A percentile compares a stretch with the other conserved stretches of the same genome.
Conservation (phyloP, 2,797 vertebrate species). For the Sternotherus odoratus region DNA sequence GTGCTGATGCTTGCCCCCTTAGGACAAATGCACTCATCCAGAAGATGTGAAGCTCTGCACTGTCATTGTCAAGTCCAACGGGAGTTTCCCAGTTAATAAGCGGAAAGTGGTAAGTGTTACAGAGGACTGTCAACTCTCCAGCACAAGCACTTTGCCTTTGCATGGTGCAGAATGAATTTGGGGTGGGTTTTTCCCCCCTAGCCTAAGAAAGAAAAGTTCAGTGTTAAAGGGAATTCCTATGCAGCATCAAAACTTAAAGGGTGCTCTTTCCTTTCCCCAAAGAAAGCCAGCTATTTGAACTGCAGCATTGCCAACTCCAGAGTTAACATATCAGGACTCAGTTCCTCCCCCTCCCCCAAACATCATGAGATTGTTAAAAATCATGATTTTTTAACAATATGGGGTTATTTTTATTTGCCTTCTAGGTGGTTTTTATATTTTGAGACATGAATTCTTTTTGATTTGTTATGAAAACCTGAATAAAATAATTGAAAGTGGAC, state of each 20-base stretch:
- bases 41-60: conserved; percentile 98
- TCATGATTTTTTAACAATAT: conserved; percentile 29
- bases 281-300: conserved; percentile 55
- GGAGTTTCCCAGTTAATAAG: conserved; percentile 95
- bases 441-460: background rate
- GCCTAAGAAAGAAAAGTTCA: background rate
- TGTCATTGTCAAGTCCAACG: conserved; percentile 96
- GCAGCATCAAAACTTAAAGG: conserved; percentile 25
- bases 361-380: conserved; percentile 54
- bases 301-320: background rate
- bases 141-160: background rate
- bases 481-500: background rate
- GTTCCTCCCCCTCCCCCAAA: conserved; percentile 57
- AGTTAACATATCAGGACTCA: conserved; percentile 52
- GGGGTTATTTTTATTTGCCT: conserved; percentile 7
- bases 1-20: conserved; percentile 77
- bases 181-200: background rate
- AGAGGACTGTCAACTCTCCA: conserved; percentile 52
- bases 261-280: conserved; percentile 52
- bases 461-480: background rate
- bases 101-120: conserved; percentile 93
- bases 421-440: background rate
- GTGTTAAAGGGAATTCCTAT: conserved; percentile 41
- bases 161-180: background rate
- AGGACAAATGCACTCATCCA: conserved; percentile 98